phyloP scores from a whole-genome alignment of 2,888 invertebrate species.

The Kuschelorhynchus macadamiae region DNA sequence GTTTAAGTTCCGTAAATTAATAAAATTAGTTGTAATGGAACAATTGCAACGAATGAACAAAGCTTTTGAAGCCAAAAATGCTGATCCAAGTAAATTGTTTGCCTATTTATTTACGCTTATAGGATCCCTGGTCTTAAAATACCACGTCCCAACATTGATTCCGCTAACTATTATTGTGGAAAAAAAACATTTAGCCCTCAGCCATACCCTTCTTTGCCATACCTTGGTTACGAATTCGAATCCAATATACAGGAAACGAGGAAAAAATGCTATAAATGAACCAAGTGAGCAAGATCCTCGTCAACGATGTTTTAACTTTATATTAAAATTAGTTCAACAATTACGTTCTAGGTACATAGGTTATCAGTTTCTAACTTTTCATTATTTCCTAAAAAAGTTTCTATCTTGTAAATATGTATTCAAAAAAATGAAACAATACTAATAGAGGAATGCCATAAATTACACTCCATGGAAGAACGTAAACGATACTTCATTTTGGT shows the following conservation, averaged over 20 bases:
- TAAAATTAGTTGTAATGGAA: background rate
- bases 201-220: background rate
- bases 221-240: background rate
- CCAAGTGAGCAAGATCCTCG: slow-evolving; percentile 21
- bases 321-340: slow-evolving; percentile 20
- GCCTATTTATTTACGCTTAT: background rate
- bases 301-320: slow-evolving; percentile 33
- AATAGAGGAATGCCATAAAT: too few relatives aligned
- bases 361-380: too few relatives aligned
- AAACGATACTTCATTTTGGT: too few relatives aligned
- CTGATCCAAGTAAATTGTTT: background rate
- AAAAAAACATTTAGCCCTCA: background rate
- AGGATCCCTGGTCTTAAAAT: background rate
- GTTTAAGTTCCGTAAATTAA: too few relatives aligned
- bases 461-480: too few relatives aligned
- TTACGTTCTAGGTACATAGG: slow-evolving; percentile 8
- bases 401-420: too few relatives aligned
- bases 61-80: slow-evolving; percentile 9
- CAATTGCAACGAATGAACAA: slow-evolving; percentile 5
- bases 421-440: too few relatives aligned
- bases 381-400: too few relatives aligned
- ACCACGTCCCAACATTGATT: too few relatives aligned
- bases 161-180: too few relatives aligned
- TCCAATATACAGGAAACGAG: background rate
- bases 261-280: background rate